phyloP scores from a whole-genome alignment of 2,113 vertebrate genomes.

The Boleophthalmus pectinirostris region DNA sequence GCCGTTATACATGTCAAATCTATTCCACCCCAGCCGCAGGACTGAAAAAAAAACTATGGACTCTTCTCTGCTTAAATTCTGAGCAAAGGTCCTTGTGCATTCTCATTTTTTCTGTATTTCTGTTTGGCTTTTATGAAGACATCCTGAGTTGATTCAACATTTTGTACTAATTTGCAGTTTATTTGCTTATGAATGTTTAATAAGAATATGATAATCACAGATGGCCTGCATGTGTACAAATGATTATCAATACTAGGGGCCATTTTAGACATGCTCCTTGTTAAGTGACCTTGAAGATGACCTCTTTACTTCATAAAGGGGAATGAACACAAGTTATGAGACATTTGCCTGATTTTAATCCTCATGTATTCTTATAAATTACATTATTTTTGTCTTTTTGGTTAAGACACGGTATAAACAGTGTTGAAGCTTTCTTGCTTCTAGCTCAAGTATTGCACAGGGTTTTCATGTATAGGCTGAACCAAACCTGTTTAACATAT shows the following conservation, averaged over 20 bases:
- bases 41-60: conserved; percentile 71
- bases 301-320: conserved; percentile 26
- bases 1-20: background rate
- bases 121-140: conserved; percentile 44
- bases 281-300: conserved; percentile 65
- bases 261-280: conserved; percentile 10
- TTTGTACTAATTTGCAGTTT: conserved; percentile 28
- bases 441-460: conserved; percentile 50
- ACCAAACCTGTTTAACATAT: conserved; percentile 58
- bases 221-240: conserved; percentile 14
- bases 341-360: conserved; percentile 38
- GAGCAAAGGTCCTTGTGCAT: conserved; percentile 57
- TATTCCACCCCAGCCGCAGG: conserved; percentile 30
- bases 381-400: conserved; percentile 21
- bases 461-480: conserved; percentile 40
- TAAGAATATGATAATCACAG: conserved; percentile 20
- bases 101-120: conserved; percentile 18
- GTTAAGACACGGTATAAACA: conserved; percentile 56
- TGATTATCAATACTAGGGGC: conserved; percentile 37
- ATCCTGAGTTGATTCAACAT: conserved; percentile 31
- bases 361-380: conserved; percentile 36
- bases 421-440: conserved; percentile 75
- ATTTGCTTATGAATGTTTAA: conserved; percentile 34
- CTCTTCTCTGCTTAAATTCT: conserved; percentile 56
- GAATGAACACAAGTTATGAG: conserved; percentile 28